Evolutionary conservation across 2,888 invertebrate species (phyloP).

Genomic region (Zootermopsis nevadensis): DNA sequence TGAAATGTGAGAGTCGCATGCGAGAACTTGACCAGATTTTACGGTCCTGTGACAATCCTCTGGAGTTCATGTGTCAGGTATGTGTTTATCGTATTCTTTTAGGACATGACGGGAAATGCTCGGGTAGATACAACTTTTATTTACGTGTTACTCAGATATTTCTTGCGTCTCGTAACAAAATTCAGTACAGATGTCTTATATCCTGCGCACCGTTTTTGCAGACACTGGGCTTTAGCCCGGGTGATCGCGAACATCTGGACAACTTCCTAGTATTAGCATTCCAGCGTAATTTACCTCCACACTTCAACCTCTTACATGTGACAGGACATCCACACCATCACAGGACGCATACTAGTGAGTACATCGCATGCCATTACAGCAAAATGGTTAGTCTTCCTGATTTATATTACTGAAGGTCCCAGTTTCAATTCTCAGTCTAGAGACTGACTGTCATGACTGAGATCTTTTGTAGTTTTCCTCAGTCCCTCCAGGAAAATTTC

Average conservation of each 20-base stretch:
- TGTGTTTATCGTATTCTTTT: slow-evolving; percentile 9
- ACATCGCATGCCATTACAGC: slow-evolving; percentile 41
- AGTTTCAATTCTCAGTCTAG: too few species aligned
- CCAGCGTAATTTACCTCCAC: slow-evolving; percentile 86
- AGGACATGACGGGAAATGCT: too few species aligned
- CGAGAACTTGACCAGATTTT: slow-evolving; percentile 85
- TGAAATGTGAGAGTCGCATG: slow-evolving; percentile 88
- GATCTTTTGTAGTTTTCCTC: too few species aligned
- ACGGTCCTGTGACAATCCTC: slow-evolving; percentile 80
- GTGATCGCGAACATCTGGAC: slow-evolving; percentile 82
- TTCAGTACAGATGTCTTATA: too few species aligned
- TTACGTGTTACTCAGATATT: too few species aligned
- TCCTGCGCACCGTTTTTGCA: slow-evolving; percentile 58
- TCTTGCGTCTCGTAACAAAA: too few species aligned
- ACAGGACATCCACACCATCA: slow-evolving; percentile 56
- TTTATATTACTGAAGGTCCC: too few species aligned
- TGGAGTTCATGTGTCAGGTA: slow-evolving; percentile 91
- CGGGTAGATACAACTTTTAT: too few species aligned
- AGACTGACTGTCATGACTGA: too few species aligned
- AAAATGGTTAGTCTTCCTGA: too few species aligned
- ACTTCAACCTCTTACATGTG: slow-evolving; percentile 77
- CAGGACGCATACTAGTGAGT: slow-evolving; percentile 48
- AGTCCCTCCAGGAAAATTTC: too few species aligned
- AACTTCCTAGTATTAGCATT: slow-evolving; percentile 84
- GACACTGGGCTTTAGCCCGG: slow-evolving; percentile 83